Evolutionary conservation across 2,797 vertebrate species (phyloP), one percentile per base, ranked within the genome.

Genomic region (Alcedo atthis): DNA sequence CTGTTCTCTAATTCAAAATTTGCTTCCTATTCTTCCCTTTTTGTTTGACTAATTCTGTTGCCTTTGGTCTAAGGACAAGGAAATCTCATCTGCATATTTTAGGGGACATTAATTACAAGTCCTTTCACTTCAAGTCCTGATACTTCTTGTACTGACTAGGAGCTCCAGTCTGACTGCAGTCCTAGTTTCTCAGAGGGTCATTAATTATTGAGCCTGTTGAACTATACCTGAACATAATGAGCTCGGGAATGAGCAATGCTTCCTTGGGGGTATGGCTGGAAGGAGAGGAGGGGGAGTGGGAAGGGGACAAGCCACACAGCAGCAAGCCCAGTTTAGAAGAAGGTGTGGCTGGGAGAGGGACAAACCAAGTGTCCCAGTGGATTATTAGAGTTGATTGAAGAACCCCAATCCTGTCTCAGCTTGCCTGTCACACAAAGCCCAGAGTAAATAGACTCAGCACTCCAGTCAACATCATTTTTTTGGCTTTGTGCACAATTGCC

Each of bases 121-220:
- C 57, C 24, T 87, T 92, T 81, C 37, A 25, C 61, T 84, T 91
- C 82, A 61, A 77, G 28, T 42, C 67, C 63, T 66, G 54, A 28
- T 80, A 48, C 35, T 81, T 24, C 54, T 42, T 22, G 35, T n/a
- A 9, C 33, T 54, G 74, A 35, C 20, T 54, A 37, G 67, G 33
- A 79, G 24, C 33, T 67, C 81, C 12, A 26, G 40, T 10, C 22
- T 85, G 77, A 48, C 35, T 92, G 66, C 77, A 87, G 82, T 51
- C 35, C 35, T 28, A 37, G 55, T 6, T 94, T 83, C 85, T 81
- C 28, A 0, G 42, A 84, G 89, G 63, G 55, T 45, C 12, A 0
- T 91, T 91, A 96, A 90, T 95, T 94, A 81, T 26, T 26, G 79
- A 89, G 49, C 37, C 73, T 32, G 30, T 89, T 85, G 85, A 95